These are phyloP conservation scores for Lasioglossum albipes DNA, from an alignment of 1,140 invertebrate species.

Conservation along the genomic window DNA sequence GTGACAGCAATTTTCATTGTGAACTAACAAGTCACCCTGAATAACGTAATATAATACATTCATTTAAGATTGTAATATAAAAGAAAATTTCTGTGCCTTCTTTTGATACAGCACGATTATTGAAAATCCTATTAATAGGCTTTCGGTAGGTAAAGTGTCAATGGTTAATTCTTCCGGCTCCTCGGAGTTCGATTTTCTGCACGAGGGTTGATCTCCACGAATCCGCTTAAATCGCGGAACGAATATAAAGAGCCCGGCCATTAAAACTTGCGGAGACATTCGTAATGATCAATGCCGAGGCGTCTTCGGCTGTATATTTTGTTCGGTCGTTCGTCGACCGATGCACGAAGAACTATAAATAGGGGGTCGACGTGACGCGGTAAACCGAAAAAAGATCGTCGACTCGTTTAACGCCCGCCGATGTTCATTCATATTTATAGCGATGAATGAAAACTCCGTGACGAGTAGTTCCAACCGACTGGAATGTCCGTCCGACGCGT, in stretches of 20 bases:
- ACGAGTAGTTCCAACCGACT: slow-evolving; percentile 15
- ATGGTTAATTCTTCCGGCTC: too few relatives aligned
- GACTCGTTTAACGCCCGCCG: slow-evolving; percentile 39
- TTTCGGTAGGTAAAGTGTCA: too few relatives aligned
- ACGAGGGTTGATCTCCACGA: too few relatives aligned
- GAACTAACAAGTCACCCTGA: too few relatives aligned
- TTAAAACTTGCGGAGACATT: not conserved
- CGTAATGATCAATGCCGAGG: not conserved
- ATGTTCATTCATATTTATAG: slow-evolving; percentile 60
- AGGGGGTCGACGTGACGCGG: not conserved
- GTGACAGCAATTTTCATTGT: too few relatives aligned
- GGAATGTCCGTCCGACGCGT: not conserved
- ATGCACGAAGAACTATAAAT: slow-evolving; percentile 6
- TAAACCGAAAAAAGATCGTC: slow-evolving; percentile 45
- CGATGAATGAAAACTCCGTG: slow-evolving; percentile 56
- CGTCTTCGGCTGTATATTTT: not conserved
- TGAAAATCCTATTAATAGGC: too few relatives aligned
- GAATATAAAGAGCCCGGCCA: not conserved
- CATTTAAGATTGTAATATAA: too few relatives aligned
- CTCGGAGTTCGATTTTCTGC: too few relatives aligned
- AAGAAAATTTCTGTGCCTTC: too few relatives aligned
- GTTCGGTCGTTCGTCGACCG: slow-evolving; percentile 1
- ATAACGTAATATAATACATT: too few relatives aligned
- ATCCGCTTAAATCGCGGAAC: too few relatives aligned
- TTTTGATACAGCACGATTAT: too few relatives aligned